phyloP scores from a whole-genome alignment of 2,888 invertebrate genomes.

The Oligia latruncula region DNA sequence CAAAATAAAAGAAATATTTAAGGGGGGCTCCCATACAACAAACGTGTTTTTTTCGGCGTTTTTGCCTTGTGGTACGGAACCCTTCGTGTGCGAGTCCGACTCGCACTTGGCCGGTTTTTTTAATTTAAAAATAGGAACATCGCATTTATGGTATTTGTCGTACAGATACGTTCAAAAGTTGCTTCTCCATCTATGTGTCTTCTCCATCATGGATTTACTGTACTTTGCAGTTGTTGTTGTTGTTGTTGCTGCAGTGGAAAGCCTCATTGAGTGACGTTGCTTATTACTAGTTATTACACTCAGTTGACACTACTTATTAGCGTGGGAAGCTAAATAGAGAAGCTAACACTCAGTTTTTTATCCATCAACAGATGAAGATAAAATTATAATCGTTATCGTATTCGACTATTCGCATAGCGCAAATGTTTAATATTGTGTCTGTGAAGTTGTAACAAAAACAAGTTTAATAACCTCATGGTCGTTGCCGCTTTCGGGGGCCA shows the following conservation, averaged over 20 bases:
- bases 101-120: too few relatives aligned
- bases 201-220: neutral
- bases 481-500: constrained; percentile 67
- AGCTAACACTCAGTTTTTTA: constrained; percentile 9
- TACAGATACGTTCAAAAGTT: constrained; percentile 1
- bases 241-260: neutral
- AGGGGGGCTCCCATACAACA: too few relatives aligned
- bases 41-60: too few relatives aligned
- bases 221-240: neutral
- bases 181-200: neutral
- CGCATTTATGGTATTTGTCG: neutral
- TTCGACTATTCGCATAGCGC: constrained; percentile 34
- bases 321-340: neutral
- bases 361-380: constrained; percentile 5
- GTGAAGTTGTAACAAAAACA: constrained; percentile 65
- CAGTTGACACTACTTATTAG: constrained; percentile 5
- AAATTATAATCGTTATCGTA: constrained; percentile 17
- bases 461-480: constrained; percentile 73
- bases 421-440: constrained; percentile 55
- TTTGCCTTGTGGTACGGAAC: too few relatives aligned
- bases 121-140: neutral
- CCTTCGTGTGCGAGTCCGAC: too few relatives aligned
- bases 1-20: too few relatives aligned
- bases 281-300: constrained; percentile 12
- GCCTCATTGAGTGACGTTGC: neutral